A percentile compares a stretch with the other conserved stretches of the same genome.
Evolutionary conservation across 2,113 vertebrate species (phyloP).

Genomic region (Pimephales promelas): DNA sequence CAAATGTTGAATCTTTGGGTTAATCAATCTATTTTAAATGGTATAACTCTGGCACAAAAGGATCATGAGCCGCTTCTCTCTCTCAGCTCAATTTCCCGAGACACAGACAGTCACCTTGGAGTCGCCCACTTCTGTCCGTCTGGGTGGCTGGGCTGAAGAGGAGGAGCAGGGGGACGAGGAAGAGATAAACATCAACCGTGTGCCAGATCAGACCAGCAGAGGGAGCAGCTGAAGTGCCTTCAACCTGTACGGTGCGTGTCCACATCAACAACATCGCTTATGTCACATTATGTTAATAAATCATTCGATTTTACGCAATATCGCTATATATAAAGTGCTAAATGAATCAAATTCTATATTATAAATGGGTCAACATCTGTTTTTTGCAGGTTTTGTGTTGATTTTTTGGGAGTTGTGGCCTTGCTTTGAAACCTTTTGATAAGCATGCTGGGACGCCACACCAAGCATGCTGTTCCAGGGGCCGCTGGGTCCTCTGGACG

Average conservation of each 20-base stretch:
- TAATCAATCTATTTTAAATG: neutral
- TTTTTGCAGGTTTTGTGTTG: slow-evolving; percentile 70
- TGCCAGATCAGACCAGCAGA: slow-evolving; percentile 63
- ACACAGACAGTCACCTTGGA: slow-evolving; percentile 58
- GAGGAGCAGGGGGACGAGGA: slow-evolving; percentile 72
- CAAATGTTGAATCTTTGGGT: neutral
- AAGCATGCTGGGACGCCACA: slow-evolving; percentile 49
- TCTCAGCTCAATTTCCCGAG: slow-evolving; percentile 54
- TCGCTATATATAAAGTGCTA: neutral
- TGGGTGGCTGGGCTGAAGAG: slow-evolving; percentile 78
- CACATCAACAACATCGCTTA: neutral
- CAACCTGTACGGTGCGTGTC: slow-evolving; percentile 59
- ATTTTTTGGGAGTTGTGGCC: slow-evolving; percentile 74
- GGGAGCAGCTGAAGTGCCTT: slow-evolving; percentile 78
- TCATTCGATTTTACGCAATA: neutral
- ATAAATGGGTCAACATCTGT: slow-evolving; percentile 5
- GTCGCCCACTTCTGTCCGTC: slow-evolving; percentile 63
- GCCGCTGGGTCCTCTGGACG: neutral
- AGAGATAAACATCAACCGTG: slow-evolving; percentile 69
- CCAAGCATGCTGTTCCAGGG: slow-evolving; percentile 43
- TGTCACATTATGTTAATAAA: too few species aligned
- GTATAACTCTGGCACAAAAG: neutral
- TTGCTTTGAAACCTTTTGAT: slow-evolving; percentile 69
- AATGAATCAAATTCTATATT: neutral
- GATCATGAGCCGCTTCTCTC: neutral